Evolutionary conservation across 2,113 vertebrate genomes (phyloP).

Genomic region (Plecturocebus donacophilus): DNA sequence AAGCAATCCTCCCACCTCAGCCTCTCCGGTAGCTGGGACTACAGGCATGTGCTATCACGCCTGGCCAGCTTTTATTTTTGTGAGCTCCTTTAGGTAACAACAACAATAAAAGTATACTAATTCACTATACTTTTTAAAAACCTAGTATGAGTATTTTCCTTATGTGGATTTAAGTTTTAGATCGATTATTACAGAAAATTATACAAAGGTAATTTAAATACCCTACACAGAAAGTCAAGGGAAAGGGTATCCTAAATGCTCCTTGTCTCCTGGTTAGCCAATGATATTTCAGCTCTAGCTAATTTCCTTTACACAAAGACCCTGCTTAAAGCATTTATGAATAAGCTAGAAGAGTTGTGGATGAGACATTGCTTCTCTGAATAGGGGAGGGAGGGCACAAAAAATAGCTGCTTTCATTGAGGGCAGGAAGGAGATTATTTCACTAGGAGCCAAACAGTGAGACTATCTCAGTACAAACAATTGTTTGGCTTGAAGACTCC

Average conservation of each 20-base stretch:
- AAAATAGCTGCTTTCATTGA: constrained; percentile 76
- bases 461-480: constrained; percentile 71
- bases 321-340: constrained; percentile 75
- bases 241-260: constrained; percentile 40
- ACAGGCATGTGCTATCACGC: no score
- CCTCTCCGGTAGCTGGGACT: no score
- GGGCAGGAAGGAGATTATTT: constrained; percentile 74
- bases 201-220: constrained; percentile 41
- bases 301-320: constrained; percentile 61
- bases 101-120: not conserved
- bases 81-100: constrained; percentile 11
- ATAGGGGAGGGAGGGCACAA: constrained; percentile 19
- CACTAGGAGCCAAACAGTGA: constrained; percentile 49
- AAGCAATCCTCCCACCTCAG: no score
- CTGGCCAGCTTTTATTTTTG: not conserved
- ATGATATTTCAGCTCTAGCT: constrained; percentile 36
- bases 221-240: constrained; percentile 29
- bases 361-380: constrained; percentile 59
- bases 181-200: constrained; percentile 1
- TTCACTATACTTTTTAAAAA: constrained; percentile 14
- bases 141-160: constrained; percentile 15
- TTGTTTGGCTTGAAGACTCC: constrained; percentile 53
- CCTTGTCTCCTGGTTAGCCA: constrained; percentile 35
- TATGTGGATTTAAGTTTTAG: constrained; percentile 12
- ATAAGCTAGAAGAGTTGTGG: constrained; percentile 74